phyloP scores from a whole-genome alignment of 2,113 vertebrate genomes.

The Cyanistes caeruleus region DNA sequence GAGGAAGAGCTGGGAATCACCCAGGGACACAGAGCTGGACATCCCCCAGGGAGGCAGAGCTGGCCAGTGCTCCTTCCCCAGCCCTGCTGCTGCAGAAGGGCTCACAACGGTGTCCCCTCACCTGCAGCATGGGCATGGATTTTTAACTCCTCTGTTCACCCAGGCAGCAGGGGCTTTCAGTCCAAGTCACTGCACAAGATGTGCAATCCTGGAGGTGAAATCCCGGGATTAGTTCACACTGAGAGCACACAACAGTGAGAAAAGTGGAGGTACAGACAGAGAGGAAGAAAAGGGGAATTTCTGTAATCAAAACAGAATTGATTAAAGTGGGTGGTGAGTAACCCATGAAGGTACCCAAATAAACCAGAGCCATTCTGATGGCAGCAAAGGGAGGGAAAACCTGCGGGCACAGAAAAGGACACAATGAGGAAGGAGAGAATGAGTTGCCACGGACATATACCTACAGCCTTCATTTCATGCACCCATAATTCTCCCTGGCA shows the following conservation, averaged over 20 bases:
- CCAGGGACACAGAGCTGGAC: too few species aligned
- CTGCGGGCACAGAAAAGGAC: neutral
- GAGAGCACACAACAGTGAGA: neutral
- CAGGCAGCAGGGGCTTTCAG: constrained; percentile 45
- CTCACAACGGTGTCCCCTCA: neutral
- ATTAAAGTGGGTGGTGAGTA: neutral
- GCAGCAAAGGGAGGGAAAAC: neutral
- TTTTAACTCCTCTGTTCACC: constrained; percentile 47
- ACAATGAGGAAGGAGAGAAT: neutral
- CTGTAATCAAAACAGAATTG: neutral
- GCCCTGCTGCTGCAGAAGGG: neutral
- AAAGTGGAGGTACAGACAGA: neutral
- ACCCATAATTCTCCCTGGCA: constrained; percentile 84
- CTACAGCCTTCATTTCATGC: constrained; percentile 76
- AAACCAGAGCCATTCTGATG: neutral
- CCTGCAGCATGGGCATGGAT: constrained; percentile 13
- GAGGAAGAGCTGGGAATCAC: too few species aligned
- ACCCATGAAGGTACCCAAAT: neutral
- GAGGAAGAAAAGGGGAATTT: neutral
- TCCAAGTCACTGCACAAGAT: constrained; percentile 45
- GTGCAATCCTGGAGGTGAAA: constrained; percentile 19
- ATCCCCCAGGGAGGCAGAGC: too few species aligned
- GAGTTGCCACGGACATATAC: constrained; percentile 60
- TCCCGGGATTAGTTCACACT: constrained; percentile 3
- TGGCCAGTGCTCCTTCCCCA: neutral